Conservation (phyloP, 2,113 vertebrate species). For the Marmota flaviventris region DNA sequence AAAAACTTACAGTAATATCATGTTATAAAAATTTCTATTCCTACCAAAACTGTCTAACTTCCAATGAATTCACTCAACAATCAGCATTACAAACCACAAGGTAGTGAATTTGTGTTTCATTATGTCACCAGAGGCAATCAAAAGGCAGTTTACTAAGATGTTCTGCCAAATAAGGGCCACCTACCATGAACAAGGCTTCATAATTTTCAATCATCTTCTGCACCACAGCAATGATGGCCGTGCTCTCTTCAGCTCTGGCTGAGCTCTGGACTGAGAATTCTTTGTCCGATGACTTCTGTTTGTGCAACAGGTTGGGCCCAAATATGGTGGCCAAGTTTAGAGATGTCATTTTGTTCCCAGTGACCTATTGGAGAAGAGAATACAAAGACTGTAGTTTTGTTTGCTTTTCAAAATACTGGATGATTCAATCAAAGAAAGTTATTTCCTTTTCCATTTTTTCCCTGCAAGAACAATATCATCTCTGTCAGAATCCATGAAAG, state of each 20-base stretch:
- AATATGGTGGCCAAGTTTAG: constrained; percentile 98
- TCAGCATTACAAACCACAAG: background rate
- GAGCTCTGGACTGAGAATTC: constrained; percentile 97
- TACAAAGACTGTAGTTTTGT: constrained; percentile 14
- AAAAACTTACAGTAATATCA: background rate
- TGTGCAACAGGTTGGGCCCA: constrained; percentile 97
- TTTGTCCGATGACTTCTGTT: constrained; percentile 97
- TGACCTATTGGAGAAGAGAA: constrained; percentile 89
- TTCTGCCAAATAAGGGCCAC: constrained; percentile 61
- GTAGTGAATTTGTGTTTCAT: background rate
- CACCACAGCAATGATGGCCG: constrained; percentile 94
- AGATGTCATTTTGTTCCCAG: constrained; percentile 99
- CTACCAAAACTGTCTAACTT: background rate
- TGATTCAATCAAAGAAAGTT: background rate
- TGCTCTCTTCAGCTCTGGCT: constrained; percentile 96
- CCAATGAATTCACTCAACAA: background rate
- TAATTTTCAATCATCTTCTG: constrained; percentile 95
- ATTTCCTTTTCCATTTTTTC: background rate
- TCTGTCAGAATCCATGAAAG: background rate
- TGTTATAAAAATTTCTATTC: background rate
- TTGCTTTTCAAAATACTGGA: constrained; percentile 45
- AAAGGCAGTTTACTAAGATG: background rate
- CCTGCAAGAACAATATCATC: background rate
- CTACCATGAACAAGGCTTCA: constrained; percentile 95
- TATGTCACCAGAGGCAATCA: background rate